Evolutionary conservation across 2,797 vertebrate genomes (phyloP), one percentile per base, ranked within the genome.

Genomic region (Halcyon leucocephala): DNA sequence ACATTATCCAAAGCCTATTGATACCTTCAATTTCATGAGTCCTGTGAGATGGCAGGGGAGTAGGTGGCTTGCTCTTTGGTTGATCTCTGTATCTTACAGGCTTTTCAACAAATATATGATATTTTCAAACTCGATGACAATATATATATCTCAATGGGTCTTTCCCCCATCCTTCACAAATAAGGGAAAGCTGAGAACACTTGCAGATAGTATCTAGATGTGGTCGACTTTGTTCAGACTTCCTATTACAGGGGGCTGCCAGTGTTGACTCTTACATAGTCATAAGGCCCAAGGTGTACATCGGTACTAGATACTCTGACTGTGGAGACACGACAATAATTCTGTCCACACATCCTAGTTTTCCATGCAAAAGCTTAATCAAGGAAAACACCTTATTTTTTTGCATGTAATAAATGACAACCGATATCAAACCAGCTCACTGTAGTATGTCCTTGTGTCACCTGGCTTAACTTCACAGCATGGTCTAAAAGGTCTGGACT

Each of bases 291-390:
- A 28, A 12, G 10, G 19, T 72, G 7, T 39, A 16, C 6, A 25
- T 41, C 24, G 26, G 5, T 52, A 31, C 31, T 52, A 33, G 9
- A 4, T 15, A 35, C 28, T 35, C 6, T 39, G 58, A 24, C 16
- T n/a, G 28, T 0, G 1, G n/a, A 33, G 28, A 49, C 4, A 17
- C 0, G 11, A 25, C 14, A 78, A 6, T 22, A 71, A 39, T 71
- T 76, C 17, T 1, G 1, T 69, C 72, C 37, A 54, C 6, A 37
- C 6, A 12, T 35, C 31, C 9, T 67, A 54, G 33, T 84, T 81
- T 78, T 72, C 55, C 20, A 42, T 33, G 11, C 6, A 72, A 77
- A 81, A 20, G 5, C 15, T 71, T 83, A 66, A 82, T 61, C 33
- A 65, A 78, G 15, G 13, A 60, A 58, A 79, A 82, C 26, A 0